Conservation (phyloP, 2,113 vertebrate species). For the Pithys albifrons region DNA sequence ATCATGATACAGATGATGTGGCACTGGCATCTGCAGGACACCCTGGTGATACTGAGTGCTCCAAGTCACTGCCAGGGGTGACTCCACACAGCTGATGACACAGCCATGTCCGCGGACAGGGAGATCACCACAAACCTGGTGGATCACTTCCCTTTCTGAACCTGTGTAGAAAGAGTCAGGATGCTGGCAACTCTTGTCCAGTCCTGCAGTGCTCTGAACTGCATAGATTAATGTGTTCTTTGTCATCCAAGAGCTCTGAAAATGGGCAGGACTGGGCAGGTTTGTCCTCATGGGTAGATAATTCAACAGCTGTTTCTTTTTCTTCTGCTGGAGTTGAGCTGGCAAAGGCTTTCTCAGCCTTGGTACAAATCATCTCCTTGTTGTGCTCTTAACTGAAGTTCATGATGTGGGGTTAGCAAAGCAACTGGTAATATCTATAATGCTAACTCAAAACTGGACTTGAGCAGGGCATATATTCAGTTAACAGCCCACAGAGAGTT, state of each 20-base stretch:
- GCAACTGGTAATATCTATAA: background rate
- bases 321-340: background rate
- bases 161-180: background rate
- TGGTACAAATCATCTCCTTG: background rate
- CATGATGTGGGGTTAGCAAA: background rate
- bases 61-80: background rate
- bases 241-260: background rate
- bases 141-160: background rate
- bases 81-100: fast-evolving
- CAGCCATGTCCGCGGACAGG: background rate
- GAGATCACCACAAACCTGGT: background rate
- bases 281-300: background rate
- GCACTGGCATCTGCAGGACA: background rate
- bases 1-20: background rate
- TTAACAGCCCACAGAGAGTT: background rate
- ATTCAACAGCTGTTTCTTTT: background rate
- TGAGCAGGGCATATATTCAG: background rate
- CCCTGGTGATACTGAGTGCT: background rate
- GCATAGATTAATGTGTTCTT: background rate
- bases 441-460: background rate
- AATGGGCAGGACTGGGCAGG: background rate
- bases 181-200: background rate
- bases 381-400: background rate
- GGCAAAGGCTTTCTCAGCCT: background rate
- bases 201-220: background rate